Evolutionary conservation across 2,797 vertebrate genomes (phyloP), one percentile per base, ranked within the genome.

Genomic region (Artibeus jamaicensis): DNA sequence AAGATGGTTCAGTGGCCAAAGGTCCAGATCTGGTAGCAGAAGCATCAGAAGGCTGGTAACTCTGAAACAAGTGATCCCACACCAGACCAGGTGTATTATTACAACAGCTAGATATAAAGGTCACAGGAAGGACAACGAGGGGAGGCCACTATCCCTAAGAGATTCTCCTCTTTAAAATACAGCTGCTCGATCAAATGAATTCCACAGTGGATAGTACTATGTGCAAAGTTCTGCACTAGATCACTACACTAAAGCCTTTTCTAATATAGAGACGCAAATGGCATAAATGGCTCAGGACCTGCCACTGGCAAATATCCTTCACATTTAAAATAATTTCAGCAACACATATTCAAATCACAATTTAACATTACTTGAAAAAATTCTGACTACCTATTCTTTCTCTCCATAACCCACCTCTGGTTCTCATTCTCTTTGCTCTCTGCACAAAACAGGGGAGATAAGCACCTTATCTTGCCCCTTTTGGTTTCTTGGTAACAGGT

Each of bases 21-120:
- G 97, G 77, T 95, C 67, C 94, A 97, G 98, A 96, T 95, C 95
- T 97, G 62, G 88, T 96, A 97, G 97, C 96, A 73, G 94, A 98
- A 24, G 96, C 95, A 70, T 97, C 96, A 9, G 96, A 98, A 92
- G 96, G 96, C 95, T 96, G 98, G 97, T 98, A 98, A 97, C 98
- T 99, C 98, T 99, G 98, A 97, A 98, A 98, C 97, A 98, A 97
- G 97, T 95, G 94, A 93, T 86, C 73, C 96, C 97, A 94, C 57
- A 94, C 95, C 94, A 96, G 59, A 97, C 73, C 79, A 95, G 53
- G 71, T 96, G 95, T 94, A 95, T 97, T 96, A 96, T 95, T 96
- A 94, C 91, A 89, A 87, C 3, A 95, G 67, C 48, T 91, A 88
- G 21, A 93, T 19, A 93, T 71, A 95, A 93, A 62, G 65, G 62